Evolutionary conservation across 2,888 invertebrate species (phyloP).

Genomic region (Agriopis leucophaearia): DNA sequence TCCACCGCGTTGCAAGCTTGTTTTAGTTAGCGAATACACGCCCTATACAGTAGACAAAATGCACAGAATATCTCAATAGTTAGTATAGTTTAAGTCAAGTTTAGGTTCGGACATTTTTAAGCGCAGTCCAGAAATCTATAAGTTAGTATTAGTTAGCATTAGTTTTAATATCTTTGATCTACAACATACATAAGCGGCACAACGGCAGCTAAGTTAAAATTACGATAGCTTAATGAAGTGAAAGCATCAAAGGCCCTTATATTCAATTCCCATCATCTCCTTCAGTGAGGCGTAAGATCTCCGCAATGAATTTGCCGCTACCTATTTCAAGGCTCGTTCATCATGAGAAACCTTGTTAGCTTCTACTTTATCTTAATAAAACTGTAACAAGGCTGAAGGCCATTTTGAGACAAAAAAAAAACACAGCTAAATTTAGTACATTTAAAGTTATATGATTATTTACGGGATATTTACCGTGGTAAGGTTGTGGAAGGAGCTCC

Average conservation of each 20-base stretch:
- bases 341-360: slow-evolving; percentile 18
- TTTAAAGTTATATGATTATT: too few relatives aligned
- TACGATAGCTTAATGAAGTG: slow-evolving; percentile 17
- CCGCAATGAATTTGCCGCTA: slow-evolving; percentile 25
- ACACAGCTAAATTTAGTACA: background rate
- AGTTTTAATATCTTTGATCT: too few relatives aligned
- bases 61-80: too few relatives aligned
- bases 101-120: too few relatives aligned
- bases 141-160: too few relatives aligned
- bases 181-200: background rate
- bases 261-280: slow-evolving; percentile 28
- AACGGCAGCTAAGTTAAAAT: slow-evolving; percentile 15
- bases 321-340: slow-evolving; percentile 25
- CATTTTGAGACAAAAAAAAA: background rate
- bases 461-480: too few relatives aligned
- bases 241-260: slow-evolving; percentile 25
- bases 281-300: slow-evolving; percentile 20
- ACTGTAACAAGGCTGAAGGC: slow-evolving; percentile 10
- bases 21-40: too few relatives aligned
- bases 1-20: too few relatives aligned
- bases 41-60: too few relatives aligned
- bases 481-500: too few relatives aligned
- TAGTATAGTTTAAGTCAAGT: too few relatives aligned
- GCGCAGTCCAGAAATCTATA: too few relatives aligned
- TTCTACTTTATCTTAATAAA: slow-evolving; percentile 25